Percentiles rank a stretch among this genome's conserved stretches.
Evolutionary conservation across 2,888 invertebrate species (phyloP).

Genomic region (Lasioglossum zephyrum): DNA sequence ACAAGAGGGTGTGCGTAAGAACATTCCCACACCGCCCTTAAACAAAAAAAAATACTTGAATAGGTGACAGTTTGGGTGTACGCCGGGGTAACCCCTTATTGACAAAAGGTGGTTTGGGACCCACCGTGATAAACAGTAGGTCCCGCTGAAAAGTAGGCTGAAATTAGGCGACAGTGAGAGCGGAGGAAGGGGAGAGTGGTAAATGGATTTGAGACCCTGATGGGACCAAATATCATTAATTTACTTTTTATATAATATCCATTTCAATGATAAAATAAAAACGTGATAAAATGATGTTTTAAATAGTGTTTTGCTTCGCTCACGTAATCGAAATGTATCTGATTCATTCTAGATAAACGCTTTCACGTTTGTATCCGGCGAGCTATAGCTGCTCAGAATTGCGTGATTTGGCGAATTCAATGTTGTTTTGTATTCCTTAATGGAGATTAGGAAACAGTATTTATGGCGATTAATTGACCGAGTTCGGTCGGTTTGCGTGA

Average conservation of each 20-base stretch:
- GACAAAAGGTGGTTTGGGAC: no score
- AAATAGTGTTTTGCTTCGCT: neutral
- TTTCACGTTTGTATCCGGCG: neutral
- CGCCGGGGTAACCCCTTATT: no score
- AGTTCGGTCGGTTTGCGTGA: constrained; percentile 35
- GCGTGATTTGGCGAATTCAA: constrained; percentile 17
- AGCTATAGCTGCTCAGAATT: neutral
- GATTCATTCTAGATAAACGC: neutral
- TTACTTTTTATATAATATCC: neutral
- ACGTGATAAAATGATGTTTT: neutral
- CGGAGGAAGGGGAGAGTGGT: no score
- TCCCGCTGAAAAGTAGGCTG: no score
- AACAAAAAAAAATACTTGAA: no score
- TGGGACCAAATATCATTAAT: no score
- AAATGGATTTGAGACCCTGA: no score
- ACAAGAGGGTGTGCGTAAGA: no score
- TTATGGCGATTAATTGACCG: constrained; percentile 35
- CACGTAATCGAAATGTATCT: neutral
- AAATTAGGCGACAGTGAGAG: no score
- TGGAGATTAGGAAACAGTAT: constrained; percentile 33
- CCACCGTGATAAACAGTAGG: no score
- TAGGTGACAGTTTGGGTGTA: no score
- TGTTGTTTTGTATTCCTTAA: constrained; percentile 34
- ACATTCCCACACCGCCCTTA: no score
- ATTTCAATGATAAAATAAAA: neutral